Evolutionary conservation across 2,113 vertebrate species (phyloP), one percentile per base, ranked within the genome.

Genomic region (Sander lucioperca): DNA sequence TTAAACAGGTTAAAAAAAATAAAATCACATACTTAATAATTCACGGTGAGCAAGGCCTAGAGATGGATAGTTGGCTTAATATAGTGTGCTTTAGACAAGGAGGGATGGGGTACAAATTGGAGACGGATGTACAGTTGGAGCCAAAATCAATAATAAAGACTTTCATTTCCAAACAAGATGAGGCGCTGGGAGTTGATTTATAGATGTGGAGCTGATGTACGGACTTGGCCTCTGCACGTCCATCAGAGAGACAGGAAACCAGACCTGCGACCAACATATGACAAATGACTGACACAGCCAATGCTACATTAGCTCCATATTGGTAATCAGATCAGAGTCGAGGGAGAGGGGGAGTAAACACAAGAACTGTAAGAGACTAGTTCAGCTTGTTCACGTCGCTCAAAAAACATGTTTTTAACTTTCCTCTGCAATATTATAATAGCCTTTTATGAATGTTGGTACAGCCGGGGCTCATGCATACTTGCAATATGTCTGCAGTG

Each of bases 121-220:
- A 92, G 91, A 93, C 75, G 78, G 91, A 92, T 92, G 90, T 91
- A 87, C 82, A 80, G 80, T 77, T 66, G 3, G 81, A 88, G 88
- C 86, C 84, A 90, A 86, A 91, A 93, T 93, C 92, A 91, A 93
- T 93, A 92, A 91, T 90, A 71, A 91, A 91, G 90, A 89, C 79
- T 93, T 92, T 89, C 72, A 92, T 92, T 91, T 88, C 82, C 88
- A 93, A 93, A 93, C 80, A 72, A 86, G 84, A 86, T 82, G 88
- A 91, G 87, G 84, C 72, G 45, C 74, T 56, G 1, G 56, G 33
- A 63, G 65, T 79, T 91, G 89, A 93, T 85, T 71, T 77, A 89
- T 91, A 47, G 77, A 88, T 18, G 5, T 15, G 21, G 47, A 25
- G 80, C 69, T 77, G 85, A 89, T 89, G 83, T 76, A 84, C 58